Percentiles rank a stretch among this genome's conserved stretches.
Evolutionary conservation across 1,140 invertebrate species (phyloP).

Genomic region (Sycobia sp.): DNA sequence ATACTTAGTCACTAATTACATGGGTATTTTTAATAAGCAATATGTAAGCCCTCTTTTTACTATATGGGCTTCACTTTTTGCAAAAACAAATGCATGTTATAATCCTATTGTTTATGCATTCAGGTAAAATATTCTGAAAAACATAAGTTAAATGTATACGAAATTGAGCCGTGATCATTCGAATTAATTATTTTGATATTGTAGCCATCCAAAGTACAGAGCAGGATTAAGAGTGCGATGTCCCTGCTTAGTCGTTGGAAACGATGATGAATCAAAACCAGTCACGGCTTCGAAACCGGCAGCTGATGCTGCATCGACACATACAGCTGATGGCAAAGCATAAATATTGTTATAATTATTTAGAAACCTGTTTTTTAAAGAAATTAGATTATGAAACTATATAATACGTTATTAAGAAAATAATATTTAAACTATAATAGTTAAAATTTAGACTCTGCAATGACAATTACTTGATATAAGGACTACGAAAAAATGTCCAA

Average conservation of each 20-base stretch:
- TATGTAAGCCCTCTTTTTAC: constrained; percentile 74
- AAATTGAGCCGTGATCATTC: no score
- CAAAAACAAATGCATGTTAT: constrained; percentile 79
- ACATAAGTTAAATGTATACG: no score
- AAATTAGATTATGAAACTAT: not conserved
- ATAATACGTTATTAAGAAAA: no score
- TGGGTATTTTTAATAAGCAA: constrained; percentile 72
- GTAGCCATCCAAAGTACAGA: constrained; percentile 78
- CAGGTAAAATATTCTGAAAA: no score
- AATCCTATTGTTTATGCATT: constrained; percentile 85
- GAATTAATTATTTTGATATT: constrained; percentile 35
- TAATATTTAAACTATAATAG: no score
- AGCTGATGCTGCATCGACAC: constrained; percentile 13
- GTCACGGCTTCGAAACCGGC: not conserved
- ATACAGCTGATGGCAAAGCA: constrained; percentile 18
- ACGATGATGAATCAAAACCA: constrained; percentile 26
- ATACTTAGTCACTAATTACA: constrained; percentile 80
- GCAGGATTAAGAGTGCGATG: constrained; percentile 73
- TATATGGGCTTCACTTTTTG: constrained; percentile 80
- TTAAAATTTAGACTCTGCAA: no score
- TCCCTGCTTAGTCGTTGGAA: constrained; percentile 69
- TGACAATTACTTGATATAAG: no score
- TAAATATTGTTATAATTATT: not conserved
- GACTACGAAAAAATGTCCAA: no score
- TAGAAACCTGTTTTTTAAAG: not conserved